Conservation (phyloP, 2,113 vertebrate genomes). For the Hipposideros armiger region DNA sequence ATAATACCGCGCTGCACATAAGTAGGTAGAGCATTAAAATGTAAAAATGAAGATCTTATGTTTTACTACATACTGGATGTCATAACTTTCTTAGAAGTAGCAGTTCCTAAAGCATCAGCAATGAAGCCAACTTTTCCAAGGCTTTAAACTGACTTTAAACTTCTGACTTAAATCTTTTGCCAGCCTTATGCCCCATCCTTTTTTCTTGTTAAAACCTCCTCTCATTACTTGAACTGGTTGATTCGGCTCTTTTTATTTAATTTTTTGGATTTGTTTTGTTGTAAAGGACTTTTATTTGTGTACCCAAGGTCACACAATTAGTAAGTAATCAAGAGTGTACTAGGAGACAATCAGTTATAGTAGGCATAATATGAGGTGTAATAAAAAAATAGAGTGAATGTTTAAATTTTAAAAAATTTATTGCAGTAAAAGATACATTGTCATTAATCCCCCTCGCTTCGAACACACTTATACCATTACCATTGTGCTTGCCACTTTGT, state of each 20-base stretch:
- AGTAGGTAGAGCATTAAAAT: neutral
- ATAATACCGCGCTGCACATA: neutral
- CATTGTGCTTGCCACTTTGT: too few relatives aligned
- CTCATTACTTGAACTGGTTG: neutral
- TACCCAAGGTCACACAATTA: neutral
- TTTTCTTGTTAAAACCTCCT: slow-evolving; percentile 30
- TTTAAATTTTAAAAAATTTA: too few relatives aligned
- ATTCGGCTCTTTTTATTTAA: neutral
- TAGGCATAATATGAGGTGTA: neutral
- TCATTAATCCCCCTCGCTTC: too few relatives aligned
- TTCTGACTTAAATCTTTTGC: slow-evolving; percentile 38
- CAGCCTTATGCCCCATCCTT: neutral
- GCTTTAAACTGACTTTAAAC: slow-evolving; percentile 52
- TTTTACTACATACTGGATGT: neutral
- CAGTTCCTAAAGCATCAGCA: neutral
- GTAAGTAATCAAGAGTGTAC: neutral
- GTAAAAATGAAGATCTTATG: neutral
- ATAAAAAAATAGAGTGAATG: too few relatives aligned
- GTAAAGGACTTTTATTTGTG: neutral
- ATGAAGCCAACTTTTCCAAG: neutral
- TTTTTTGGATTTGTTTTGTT: slow-evolving; percentile 15
- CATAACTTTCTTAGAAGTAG: neutral
- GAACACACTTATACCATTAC: too few relatives aligned
- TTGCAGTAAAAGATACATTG: too few relatives aligned
- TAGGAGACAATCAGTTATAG: neutral